Base-by-base conservation (phyloP, 2,113 vertebrate species). In the Larimichthys crocea region DNA sequence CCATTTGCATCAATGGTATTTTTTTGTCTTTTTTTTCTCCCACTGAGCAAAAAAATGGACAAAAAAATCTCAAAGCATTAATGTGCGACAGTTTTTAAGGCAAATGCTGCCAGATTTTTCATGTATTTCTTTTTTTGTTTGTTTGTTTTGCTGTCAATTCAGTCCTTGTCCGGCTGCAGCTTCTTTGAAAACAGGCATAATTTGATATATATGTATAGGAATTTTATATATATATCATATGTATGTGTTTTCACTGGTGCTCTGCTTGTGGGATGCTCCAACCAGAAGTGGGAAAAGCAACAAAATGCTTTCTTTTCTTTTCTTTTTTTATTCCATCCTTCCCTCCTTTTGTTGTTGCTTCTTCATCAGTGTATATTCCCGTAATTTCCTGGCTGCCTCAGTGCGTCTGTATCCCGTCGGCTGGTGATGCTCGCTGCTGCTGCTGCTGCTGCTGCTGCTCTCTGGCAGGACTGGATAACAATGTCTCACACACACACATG, bases 151-250 rank as follows among this genome's bases (percentile, higher is more conserved):
- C 75, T 88, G 84, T 93, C 88, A 92, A 67, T 86, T 89, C 80
- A 89, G 82, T 92, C 90, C 92, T 88, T 92, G 89, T 94, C 92
- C 93, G 50, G 79, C 85, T 88, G 91, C 92, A 90, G 92, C 91
- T 93, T 94, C 92, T 94, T 84, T 90, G 94, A 95, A 96, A 95
- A 95, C 95, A 95, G 92, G 86, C 94, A 95, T 95, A 94, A 95
- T 95, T 93, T 95, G 95, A 96, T 96, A 95, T 94, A 94, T 95
- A 96, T 95, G 94, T 96, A 96, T 93, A 96, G 92, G 90, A 90
- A 72, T 94, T 94, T 94, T 95, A 95, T 92, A 95, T 95, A 95
- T 95, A 95, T 96, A 95, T 96, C 95, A 95, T 93, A 95, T 94
- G 94, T 95, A 94, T 96, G 94, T 95, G 94, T 95, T 95, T 96